Percentiles rank a stretch among this genome's conserved stretches.
Conservation (phyloP, 2,888 invertebrate genomes). For the Lithodes maja region DNA sequence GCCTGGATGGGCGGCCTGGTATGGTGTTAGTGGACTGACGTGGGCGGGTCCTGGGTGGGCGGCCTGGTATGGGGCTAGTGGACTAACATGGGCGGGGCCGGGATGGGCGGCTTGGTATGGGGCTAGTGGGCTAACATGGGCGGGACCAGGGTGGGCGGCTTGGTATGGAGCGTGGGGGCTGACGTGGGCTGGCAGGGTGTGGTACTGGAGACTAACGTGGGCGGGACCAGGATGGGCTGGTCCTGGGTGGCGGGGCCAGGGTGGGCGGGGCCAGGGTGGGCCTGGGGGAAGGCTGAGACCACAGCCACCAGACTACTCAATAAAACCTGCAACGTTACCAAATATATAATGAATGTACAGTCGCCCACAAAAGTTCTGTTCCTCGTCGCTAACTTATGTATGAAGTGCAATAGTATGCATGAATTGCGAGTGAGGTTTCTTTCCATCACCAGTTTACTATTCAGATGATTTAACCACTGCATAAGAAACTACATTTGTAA, state of each 20-base stretch:
- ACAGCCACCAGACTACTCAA: slow-evolving; percentile 26
- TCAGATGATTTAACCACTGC: too few relatives aligned
- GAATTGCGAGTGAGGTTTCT: too few relatives aligned
- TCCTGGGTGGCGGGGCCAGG: slow-evolving; percentile 59
- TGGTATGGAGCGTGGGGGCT: slow-evolving; percentile 56
- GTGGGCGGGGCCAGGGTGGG: slow-evolving; percentile 65
- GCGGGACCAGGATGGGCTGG: slow-evolving; percentile 57
- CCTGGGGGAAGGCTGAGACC: slow-evolving; percentile 54
- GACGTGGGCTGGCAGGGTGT: slow-evolving; percentile 47
- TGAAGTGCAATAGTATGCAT: too few relatives aligned
- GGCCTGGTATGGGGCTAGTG: slow-evolving; percentile 38
- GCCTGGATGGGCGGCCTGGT: slow-evolving; percentile 41
- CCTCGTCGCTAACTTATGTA: too few relatives aligned
- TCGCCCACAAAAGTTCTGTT: too few relatives aligned
- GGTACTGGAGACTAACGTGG: slow-evolving; percentile 57
- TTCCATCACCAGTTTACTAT: too few relatives aligned
- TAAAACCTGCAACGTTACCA: slow-evolving; percentile 24
- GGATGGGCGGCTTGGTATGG: slow-evolving; percentile 30
- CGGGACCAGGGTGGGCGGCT: slow-evolving; percentile 55
- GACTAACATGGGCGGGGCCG: slow-evolving; percentile 41
- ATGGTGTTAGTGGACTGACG: slow-evolving; percentile 49
- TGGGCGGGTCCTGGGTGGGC: slow-evolving; percentile 35
- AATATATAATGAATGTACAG: too few relatives aligned
- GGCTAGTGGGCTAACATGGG: slow-evolving; percentile 31
- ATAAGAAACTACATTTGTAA: too few relatives aligned